These are phyloP conservation scores for Chymomyza amoena DNA, from an alignment of 2,888 invertebrate species.

Conservation along the genomic window DNA sequence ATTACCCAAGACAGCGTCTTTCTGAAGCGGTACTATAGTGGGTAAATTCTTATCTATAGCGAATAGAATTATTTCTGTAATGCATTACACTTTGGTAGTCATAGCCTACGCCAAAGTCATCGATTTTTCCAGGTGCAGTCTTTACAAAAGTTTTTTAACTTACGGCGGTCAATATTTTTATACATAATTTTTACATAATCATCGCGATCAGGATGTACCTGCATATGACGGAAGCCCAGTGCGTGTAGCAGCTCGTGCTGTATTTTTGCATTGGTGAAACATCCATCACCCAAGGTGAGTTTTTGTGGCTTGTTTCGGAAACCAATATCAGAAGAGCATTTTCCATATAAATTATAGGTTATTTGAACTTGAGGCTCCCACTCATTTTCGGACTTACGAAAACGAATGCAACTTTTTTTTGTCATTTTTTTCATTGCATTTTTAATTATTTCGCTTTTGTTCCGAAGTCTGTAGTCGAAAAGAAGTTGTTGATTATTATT, in stretches of 20 bases:
- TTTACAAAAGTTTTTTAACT: conserved; percentile 85
- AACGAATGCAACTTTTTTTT: too few relatives aligned
- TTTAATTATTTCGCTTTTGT: too few relatives aligned
- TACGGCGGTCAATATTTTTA: conserved; percentile 78
- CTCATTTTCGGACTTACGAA: too few relatives aligned
- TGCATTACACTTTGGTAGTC: conserved; percentile 89
- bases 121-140: conserved; percentile 79
- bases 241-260: conserved; percentile 89
- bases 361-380: conserved; percentile 1
- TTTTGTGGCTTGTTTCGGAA: conserved; percentile 1
- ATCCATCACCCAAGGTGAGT: conserved; percentile 8
- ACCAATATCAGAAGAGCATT: conserved; percentile 20
- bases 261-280: conserved; percentile 78
- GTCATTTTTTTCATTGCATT: too few relatives aligned
- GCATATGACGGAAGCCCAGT: conserved; percentile 87
- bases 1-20: conserved; percentile 49
- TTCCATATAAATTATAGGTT: not conserved
- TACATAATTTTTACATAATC: conserved; percentile 81
- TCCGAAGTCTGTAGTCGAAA: too few relatives aligned
- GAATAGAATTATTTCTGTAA: conserved; percentile 86
- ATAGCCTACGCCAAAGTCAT: conserved; percentile 83
- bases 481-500: too few relatives aligned
- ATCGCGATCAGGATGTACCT: conserved; percentile 83
- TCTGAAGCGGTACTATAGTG: conserved; percentile 81
- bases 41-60: conserved; percentile 82